Evolutionary conservation across 53 echinoderm and acorn worm species (phyloP).

Genomic region (Paracentrotus lividus): DNA sequence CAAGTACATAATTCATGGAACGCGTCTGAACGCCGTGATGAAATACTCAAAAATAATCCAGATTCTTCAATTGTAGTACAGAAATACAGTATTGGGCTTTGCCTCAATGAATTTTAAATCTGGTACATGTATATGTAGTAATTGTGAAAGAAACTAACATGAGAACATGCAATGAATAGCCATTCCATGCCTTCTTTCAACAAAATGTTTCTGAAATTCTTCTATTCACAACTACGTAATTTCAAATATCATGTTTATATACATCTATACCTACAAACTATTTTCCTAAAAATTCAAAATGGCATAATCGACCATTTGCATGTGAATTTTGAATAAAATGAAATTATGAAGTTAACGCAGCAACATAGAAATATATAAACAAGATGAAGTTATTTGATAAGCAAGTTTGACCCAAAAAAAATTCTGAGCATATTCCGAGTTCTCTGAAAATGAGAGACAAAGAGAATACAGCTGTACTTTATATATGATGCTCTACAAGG

Average conservation of each 20-base stretch:
- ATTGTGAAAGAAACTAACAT: background rate
- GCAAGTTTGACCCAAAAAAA: background rate
- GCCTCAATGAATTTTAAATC: slow-evolving; percentile 16
- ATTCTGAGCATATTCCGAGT: background rate
- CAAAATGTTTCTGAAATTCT: background rate
- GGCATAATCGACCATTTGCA: too few species aligned
- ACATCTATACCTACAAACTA: slow-evolving; percentile 7
- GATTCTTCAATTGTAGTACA: slow-evolving; percentile 25
- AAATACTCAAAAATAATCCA: slow-evolving; percentile 27
- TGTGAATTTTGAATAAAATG: background rate
- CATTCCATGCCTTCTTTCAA: background rate
- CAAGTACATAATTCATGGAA: slow-evolving; percentile 47
- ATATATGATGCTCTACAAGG: too few species aligned
- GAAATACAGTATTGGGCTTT: slow-evolving; percentile 37
- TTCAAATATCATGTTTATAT: slow-evolving; percentile 2
- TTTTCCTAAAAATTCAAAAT: background rate
- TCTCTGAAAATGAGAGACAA: background rate
- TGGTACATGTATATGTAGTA: background rate
- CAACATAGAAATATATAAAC: background rate
- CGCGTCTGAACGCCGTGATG: background rate
- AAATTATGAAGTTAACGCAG: background rate
- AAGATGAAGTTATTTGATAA: background rate
- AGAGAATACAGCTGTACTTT: background rate
- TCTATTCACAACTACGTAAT: background rate
- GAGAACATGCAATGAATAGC: background rate